Evolutionary conservation across 2,888 invertebrate genomes (phyloP).

Genomic region (Macrosoma leucophasiata): DNA sequence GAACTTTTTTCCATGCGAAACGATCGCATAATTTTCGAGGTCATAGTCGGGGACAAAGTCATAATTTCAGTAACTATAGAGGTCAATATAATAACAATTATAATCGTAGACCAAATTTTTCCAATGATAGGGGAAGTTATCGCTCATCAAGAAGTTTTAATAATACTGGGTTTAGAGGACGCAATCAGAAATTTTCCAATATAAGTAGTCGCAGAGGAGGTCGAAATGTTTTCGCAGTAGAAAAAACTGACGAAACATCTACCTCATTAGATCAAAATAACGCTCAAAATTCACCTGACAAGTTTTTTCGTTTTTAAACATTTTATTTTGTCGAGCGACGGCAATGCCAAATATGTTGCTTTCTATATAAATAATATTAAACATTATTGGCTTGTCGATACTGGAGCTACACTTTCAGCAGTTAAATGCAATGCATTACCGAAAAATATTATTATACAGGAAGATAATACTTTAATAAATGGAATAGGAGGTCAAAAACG

Average conservation of each 20-base stretch:
- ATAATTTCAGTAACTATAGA: too few relatives aligned
- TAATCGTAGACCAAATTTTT: too few relatives aligned
- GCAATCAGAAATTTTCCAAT: too few relatives aligned
- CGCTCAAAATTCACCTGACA: background rate
- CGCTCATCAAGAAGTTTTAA: too few relatives aligned
- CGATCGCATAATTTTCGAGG: too few relatives aligned
- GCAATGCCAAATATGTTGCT: conserved; percentile 3
- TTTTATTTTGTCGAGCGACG: background rate
- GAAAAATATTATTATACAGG: background rate
- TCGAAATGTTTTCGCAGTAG: background rate
- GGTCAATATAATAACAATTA: too few relatives aligned
- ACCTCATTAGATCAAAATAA: background rate
- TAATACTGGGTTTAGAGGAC: too few relatives aligned
- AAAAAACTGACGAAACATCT: background rate
- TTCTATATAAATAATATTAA: conserved; percentile 3
- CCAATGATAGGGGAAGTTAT: too few relatives aligned
- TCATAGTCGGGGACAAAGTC: too few relatives aligned
- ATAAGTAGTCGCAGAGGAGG: too few relatives aligned
- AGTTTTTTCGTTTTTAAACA: conserved; percentile 6
- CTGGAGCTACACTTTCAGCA: conserved; percentile 4
- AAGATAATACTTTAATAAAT: conserved; percentile 3
- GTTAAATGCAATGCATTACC: conserved; percentile 3
- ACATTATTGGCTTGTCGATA: conserved; percentile 2
- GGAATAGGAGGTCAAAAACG: conserved; percentile 7
- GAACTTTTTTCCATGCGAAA: too few relatives aligned